phyloP scores from a whole-genome alignment of 2,888 invertebrate genomes.

The Celastrina argiolus region DNA sequence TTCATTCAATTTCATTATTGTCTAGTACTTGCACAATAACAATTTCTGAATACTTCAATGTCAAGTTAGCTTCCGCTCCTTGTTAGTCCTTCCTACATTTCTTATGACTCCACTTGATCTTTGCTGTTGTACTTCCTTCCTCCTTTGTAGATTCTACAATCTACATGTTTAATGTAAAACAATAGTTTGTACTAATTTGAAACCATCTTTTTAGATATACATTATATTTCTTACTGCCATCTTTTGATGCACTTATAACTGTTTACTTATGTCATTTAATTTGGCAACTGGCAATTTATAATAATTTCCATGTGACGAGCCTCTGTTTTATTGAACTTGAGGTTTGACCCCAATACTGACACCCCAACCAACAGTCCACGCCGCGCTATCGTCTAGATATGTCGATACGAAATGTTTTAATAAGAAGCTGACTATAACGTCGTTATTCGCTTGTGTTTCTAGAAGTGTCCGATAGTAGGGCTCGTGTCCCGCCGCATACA shows the following conservation, averaged over 20 bases:
- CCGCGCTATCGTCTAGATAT: neutral
- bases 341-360: constrained; percentile 18
- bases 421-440: neutral
- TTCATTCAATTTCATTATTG: neutral
- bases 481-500: constrained; percentile 36
- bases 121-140: constrained; percentile 5
- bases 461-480: constrained; percentile 24
- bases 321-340: constrained; percentile 23
- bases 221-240: neutral
- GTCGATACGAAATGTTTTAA: neutral
- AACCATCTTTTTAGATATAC: neutral
- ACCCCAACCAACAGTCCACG: neutral
- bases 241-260: neutral
- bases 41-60: neutral
- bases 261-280: neutral
- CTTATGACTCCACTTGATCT: neutral
- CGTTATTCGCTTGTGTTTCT: neutral
- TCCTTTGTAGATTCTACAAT: neutral
- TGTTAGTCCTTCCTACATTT: constrained; percentile 7
- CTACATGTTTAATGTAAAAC: neutral
- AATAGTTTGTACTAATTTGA: neutral
- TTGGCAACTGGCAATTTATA: neutral
- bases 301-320: constrained; percentile 20
- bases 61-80: neutral
- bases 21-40: neutral